These are phyloP conservation scores for Cephus runcator DNA, from an alignment of 2,888 invertebrate species.

Conservation along the genomic window DNA sequence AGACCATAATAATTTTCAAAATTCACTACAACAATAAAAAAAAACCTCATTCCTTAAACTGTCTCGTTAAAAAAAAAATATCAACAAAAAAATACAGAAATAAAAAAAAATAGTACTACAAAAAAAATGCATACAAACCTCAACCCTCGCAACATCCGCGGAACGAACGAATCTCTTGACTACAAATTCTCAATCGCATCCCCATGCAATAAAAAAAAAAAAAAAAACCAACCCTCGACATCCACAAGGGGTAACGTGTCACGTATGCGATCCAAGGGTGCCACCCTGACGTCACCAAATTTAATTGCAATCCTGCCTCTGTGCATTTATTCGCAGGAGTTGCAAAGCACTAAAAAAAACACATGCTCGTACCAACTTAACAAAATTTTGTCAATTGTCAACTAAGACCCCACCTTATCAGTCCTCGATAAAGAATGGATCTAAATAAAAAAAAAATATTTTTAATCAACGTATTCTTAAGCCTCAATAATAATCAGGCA, in stretches of 20 bases:
- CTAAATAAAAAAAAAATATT: neutral
- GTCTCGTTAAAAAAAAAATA: neutral
- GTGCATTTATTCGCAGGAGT: conserved; percentile 12
- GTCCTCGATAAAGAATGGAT: neutral
- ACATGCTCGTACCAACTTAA: neutral
- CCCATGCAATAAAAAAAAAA: neutral
- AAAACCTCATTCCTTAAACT: too few relatives aligned
- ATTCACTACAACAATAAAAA: neutral
- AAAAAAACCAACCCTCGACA: neutral
- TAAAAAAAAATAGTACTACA: neutral
- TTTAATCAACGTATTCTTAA: neutral
- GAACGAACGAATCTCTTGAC: neutral
- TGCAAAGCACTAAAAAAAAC: neutral
- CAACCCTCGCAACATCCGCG: neutral
- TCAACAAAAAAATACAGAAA: neutral
- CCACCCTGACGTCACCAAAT: conserved; percentile 7
- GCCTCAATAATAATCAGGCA: neutral
- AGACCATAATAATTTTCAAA: neutral
- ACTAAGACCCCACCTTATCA: neutral
- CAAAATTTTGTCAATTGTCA: neutral
- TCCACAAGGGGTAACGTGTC: neutral
- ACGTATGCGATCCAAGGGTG: neutral
- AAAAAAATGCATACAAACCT: neutral
- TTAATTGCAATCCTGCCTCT: conserved; percentile 12
- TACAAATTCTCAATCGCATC: neutral